Base-by-base conservation (phyloP, 2,797 vertebrate species). In the Pseudopleuronectes americanus region DNA sequence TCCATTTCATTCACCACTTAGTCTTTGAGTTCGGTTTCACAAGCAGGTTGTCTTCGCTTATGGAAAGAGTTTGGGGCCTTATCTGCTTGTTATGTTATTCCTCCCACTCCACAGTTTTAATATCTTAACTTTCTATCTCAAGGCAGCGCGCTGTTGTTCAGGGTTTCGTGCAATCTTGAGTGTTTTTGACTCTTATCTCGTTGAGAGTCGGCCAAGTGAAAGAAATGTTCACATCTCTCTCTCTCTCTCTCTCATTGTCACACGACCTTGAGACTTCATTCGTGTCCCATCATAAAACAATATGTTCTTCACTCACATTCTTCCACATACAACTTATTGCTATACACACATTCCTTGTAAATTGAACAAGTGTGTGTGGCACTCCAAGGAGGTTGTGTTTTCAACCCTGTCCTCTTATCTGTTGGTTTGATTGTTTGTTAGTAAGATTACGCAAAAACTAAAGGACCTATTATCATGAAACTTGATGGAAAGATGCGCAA, bases 11-110 rank as follows among this genome's bases (percentile, higher is more conserved):
- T 54, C 3, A 47, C 2, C 14, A 38, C 2, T n/a, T 24, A 1
- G 51, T 59, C 26, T 36, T 41, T 36, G 28, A 6, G 21, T 70
- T 65, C 12, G 19, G 22, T 62, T 58, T 54, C 5, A 58, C 4
- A 41, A 2, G 17, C n/a, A 48, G 47, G 47, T 48, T 48, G 17
- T 48, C 47, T n/a, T 48, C 8, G 9, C 8, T 8, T n/a, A 48
- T 45, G 43, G 43, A 45, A 45, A 45, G 43, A 45, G 13, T 48
- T 21, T 10, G 1, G 47, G 47, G 19, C 47, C 47, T 48, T n/a
- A 48, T 48, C 47, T 8, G 47, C 8, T 21, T 21, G 47, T 48
- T 21, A n/a, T 48, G 14, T 21, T 48, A 48, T 21, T 48, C 17
- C 45, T 48, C 17, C 19, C 45, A 48, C 45, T 43, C n/a, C 19